Base-by-base conservation (phyloP, 2,797 vertebrate genomes). In the Muraenolepis orangiensis region DNA sequence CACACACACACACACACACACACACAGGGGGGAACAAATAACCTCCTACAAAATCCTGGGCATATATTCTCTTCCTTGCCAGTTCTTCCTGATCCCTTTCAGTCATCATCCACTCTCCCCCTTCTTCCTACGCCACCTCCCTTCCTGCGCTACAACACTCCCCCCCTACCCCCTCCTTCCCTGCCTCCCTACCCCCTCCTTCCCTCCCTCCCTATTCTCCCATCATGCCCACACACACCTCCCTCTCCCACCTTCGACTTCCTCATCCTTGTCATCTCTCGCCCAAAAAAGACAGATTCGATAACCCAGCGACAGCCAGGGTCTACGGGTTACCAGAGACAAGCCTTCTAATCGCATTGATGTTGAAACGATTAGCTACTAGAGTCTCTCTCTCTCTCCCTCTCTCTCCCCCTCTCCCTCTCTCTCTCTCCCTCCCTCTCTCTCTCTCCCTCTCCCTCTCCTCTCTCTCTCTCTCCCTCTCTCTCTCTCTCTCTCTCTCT, bases 291-390 rank as follows among this genome's bases (percentile, higher is more conserved):
- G 16, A 71, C 10, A 38, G 51, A 72, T 72, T 72, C 64, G 71
- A 82, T 82, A 80, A 75, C 81, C 75, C 70, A 83, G 70, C 78
- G 23, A 87, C 87, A 74, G 78, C 11, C 38, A 14, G 83, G 86
- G 89, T 74, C 80, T 75, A 74, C 80, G 82, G 32, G 84, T 81
- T 86, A 85, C 84, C 78, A 86, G 80, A 82, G 78, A 75, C 78
- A 57, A 46, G 82, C 67, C 80, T 84, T 88, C n/a, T 89, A 87
- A 90, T 91, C 83, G 76, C 32, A 71, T 79, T 88, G 85, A 91
- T 89, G 82, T 79, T 89, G 85, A 88, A 89, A 77, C 84, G 86
- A 91, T 90, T 89, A 90, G 88, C 80, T 84, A 34, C 34, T n/a
- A 82, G 83, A 81, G 73, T 80, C 75, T 86, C 79, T 67, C 69